Evolutionary conservation across 1,140 invertebrate genomes (phyloP).

Genomic region (Asobara japonica): DNA sequence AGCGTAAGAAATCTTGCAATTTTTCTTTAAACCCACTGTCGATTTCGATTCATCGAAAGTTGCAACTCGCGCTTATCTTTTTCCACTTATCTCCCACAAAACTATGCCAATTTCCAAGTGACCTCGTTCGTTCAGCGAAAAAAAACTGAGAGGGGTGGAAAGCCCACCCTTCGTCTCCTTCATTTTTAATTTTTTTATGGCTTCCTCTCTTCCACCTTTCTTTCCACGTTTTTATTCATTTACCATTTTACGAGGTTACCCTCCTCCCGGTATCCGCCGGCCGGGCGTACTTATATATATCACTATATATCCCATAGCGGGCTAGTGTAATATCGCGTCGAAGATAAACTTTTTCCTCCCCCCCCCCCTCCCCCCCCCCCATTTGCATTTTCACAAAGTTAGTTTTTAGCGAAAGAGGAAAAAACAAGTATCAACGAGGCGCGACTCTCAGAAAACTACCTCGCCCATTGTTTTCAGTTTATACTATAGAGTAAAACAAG

Average conservation of each 20-base stretch:
- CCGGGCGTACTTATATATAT: neutral
- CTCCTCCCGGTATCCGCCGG: neutral
- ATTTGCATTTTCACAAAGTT: conserved; percentile 14
- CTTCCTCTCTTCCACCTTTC: neutral
- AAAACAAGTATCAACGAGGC: neutral
- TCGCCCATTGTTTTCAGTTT: neutral
- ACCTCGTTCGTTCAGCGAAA: conserved; percentile 24
- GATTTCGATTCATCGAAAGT: too few relatives aligned
- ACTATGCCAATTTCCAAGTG: conserved; percentile 24
- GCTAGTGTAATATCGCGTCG: conserved; percentile 14
- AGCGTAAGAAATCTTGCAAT: too few relatives aligned
- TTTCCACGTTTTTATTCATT: conserved; percentile 4
- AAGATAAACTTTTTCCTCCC: conserved; percentile 23
- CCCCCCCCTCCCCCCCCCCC: neutral
- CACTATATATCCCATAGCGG: neutral
- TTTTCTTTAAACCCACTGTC: too few relatives aligned
- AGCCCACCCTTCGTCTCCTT: neutral
- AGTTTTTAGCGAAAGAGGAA: neutral
- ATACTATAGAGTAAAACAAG: neutral
- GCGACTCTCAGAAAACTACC: neutral
- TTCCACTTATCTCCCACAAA: neutral
- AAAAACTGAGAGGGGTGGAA: neutral
- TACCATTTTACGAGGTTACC: conserved; percentile 20
- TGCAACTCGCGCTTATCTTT: too few relatives aligned
- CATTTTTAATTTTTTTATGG: neutral